Percentiles rank a stretch among this genome's conserved stretches.
These are phyloP conservation scores for Accipiter cooperii DNA, from an alignment of 2,113 vertebrate species.

Conservation along the genomic window DNA sequence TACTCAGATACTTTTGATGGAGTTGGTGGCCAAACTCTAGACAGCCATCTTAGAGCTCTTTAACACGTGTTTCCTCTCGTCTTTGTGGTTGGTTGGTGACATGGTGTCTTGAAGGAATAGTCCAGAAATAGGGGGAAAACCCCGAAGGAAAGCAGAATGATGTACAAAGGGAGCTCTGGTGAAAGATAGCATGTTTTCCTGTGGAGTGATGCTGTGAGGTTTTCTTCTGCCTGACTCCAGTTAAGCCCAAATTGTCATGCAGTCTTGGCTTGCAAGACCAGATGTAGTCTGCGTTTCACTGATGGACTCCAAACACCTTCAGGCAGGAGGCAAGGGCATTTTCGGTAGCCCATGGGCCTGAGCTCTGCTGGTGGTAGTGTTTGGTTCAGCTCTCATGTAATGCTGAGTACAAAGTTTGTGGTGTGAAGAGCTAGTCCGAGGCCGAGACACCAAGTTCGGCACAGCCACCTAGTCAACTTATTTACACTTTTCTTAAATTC, in stretches of 20 bases:
- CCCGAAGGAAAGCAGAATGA: background rate
- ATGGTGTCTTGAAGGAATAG: background rate
- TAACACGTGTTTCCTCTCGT: background rate
- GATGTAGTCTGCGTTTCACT: background rate
- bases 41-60: background rate
- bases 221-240: background rate
- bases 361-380: background rate
- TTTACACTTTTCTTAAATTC: background rate
- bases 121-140: background rate
- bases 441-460: background rate
- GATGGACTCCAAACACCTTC: background rate
- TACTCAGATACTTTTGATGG: background rate
- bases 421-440: background rate
- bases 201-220: background rate
- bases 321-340: background rate
- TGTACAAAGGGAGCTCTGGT: background rate
- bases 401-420: fast-evolving
- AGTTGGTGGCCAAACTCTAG: background rate
- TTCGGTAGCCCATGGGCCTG: background rate
- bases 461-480: background rate
- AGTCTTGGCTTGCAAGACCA: background rate
- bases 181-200: background rate
- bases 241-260: background rate
- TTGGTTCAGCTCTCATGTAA: background rate
- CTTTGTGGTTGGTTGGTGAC: background rate